These are phyloP conservation scores for Macrosoma leucophasiata DNA, from an alignment of 2,888 invertebrate species.

Conservation along the genomic window DNA sequence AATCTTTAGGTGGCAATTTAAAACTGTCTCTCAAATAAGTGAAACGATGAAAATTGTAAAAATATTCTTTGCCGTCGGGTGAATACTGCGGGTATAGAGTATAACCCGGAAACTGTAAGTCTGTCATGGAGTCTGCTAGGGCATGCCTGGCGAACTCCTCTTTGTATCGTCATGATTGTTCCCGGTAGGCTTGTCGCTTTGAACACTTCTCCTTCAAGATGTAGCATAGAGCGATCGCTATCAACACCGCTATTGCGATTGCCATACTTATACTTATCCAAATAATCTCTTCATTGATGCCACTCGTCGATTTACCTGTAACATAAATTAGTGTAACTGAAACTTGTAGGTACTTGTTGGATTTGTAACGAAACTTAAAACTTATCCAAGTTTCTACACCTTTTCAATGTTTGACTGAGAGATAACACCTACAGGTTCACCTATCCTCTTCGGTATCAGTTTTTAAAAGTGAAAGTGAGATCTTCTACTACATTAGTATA, in stretches of 20 bases:
- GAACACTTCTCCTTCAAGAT: slow-evolving; percentile 87
- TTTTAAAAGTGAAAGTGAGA: too few species aligned
- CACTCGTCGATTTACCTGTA: slow-evolving; percentile 87
- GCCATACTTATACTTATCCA: slow-evolving; percentile 94
- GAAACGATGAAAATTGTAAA: slow-evolving; percentile 67
- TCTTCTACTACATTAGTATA: too few species aligned
- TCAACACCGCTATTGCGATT: slow-evolving; percentile 85
- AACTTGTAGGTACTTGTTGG: too few species aligned
- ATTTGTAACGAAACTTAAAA: too few species aligned
- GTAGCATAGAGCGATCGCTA: slow-evolving; percentile 88
- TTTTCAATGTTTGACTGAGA: too few species aligned
- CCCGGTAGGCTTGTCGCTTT: slow-evolving; percentile 82
- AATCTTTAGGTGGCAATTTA: slow-evolving; percentile 63
- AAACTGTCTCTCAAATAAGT: slow-evolving; percentile 59
- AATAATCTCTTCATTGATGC: slow-evolving; percentile 91
- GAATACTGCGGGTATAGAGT: slow-evolving; percentile 66
- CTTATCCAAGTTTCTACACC: too few species aligned
- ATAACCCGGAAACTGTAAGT: slow-evolving; percentile 55
- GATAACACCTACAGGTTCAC: too few species aligned
- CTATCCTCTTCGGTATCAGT: too few species aligned
- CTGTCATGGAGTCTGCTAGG: slow-evolving; percentile 58
- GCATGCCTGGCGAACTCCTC: slow-evolving; percentile 68
- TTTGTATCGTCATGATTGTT: slow-evolving; percentile 80
- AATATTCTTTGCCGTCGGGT: slow-evolving; percentile 66
- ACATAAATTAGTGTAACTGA: background rate